Base-by-base conservation (phyloP, 2,888 invertebrate species). In the Orchesellides sinensis region DNA sequence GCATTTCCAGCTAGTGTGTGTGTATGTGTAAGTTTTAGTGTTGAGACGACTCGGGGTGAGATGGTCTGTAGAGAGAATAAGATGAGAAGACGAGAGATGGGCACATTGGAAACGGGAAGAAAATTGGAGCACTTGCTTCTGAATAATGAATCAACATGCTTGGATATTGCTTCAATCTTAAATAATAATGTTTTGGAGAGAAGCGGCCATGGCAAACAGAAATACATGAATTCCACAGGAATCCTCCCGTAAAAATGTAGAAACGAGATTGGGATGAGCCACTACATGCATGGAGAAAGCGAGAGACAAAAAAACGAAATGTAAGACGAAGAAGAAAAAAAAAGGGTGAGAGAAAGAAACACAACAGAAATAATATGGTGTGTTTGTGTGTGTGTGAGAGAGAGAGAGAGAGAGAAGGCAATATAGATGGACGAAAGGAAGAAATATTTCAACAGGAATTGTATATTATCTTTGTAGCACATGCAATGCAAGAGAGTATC, bases 61-160 rank as follows among this genome's bases (percentile, higher is more conserved):
- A 4, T 25, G 25, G 65, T 1, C 21, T 8, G n/a, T 21, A 40
- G n/a, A 19, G 12, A 63, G 40, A 63, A 63, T 19, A 25, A 59
- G 5, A 1, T n/a, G 14, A 27, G n/a, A 27, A 40, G 29, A 72
- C 14, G 25, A 32, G 59, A n/a, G 25, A 25, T 61, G 63, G 52
- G 12, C 49, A 45, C 14, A 35, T 19, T 0, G 10, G 45, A 45
- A 47, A 59, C 40, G 29, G 66, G 56, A 14, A 66, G 45, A 69
- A 70, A 78, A 73, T 80, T 81, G 81, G 81, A 81, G 81, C 81
- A 68, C 82, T 69, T 80, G 66, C 82, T 82, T 40, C 52, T 82
- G 82, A 82, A 82, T 82, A 82, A 82, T 82, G 82, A 82, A 82
- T 82, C 74, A 81, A 29, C 25, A 73, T 81, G 74, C 81, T 66